Percentiles rank a stretch among this genome's conserved stretches.
Conservation (phyloP, 1,140 invertebrate genomes). For the Chymomyza costata region DNA sequence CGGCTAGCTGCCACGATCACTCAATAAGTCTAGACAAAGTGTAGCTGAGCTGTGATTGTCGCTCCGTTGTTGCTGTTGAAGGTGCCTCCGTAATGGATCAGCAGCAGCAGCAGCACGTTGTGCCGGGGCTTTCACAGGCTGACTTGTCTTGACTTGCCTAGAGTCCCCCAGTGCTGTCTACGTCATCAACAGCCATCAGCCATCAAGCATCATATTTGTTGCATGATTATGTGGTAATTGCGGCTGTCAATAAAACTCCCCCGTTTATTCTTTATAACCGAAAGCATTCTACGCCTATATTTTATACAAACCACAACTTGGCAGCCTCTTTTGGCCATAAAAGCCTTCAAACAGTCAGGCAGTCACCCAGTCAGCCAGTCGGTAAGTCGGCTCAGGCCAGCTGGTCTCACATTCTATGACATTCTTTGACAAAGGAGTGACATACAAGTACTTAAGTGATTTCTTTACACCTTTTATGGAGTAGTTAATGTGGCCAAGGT, state of each 20-base stretch:
- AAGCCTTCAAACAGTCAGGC: constrained; percentile 24
- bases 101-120: constrained; percentile 47
- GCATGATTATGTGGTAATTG: constrained; percentile 74
- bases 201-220: constrained; percentile 65
- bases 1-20: constrained; percentile 71
- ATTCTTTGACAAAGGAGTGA: constrained; percentile 72
- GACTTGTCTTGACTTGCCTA: constrained; percentile 54
- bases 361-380: constrained; percentile 25
- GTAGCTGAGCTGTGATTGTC: constrained; percentile 64
- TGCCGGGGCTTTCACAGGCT: constrained; percentile 18
- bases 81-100: constrained; percentile 63
- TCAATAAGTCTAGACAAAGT: constrained; percentile 73
- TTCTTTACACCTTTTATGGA: constrained; percentile 73
- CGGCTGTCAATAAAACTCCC: constrained; percentile 75
- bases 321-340: constrained; percentile 18
- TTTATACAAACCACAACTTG: constrained; percentile 22
- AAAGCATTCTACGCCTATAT: constrained; percentile 64
- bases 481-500: constrained; percentile 66
- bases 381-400: constrained; percentile 19
- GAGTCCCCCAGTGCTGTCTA: constrained; percentile 31
- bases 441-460: constrained; percentile 72
- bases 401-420: constrained; percentile 42
- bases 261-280: constrained; percentile 70
- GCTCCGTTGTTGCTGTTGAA: constrained; percentile 33
- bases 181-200: constrained; percentile 49